Percentiles rank a stretch among this genome's conserved stretches.
Conservation (phyloP, 2,113 vertebrate genomes). For the Stigmatopora argus region DNA sequence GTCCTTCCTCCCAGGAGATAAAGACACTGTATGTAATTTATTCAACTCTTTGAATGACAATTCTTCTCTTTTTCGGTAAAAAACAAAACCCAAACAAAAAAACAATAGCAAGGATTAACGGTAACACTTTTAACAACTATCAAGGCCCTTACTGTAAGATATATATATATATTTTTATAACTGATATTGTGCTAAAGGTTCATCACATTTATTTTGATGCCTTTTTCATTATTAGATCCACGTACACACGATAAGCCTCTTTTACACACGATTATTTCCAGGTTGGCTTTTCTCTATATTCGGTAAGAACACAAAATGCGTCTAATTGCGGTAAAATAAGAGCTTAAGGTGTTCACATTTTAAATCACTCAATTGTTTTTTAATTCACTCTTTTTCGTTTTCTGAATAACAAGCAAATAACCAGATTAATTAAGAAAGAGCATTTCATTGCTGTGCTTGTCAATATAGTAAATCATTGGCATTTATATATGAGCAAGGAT, state of each 20-base stretch:
- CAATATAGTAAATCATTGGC: background rate
- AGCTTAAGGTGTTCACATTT: background rate
- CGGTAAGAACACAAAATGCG: background rate
- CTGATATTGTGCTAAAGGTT: constrained; percentile 60
- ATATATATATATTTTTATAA: constrained; percentile 76
- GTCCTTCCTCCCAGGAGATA: constrained; percentile 54
- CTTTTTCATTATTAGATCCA: constrained; percentile 24
- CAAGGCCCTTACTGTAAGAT: constrained; percentile 64
- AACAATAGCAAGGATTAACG: constrained; percentile 42
- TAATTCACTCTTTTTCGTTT: no score
- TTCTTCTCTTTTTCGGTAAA: constrained; percentile 58
- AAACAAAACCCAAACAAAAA: constrained; percentile 9
- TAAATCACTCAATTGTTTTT: no score
- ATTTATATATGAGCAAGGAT: background rate
- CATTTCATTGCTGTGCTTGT: no score
- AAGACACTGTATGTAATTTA: constrained; percentile 66
- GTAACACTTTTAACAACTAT: constrained; percentile 58
- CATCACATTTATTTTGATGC: constrained; percentile 54
- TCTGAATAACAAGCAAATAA: no score
- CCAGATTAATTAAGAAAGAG: no score
- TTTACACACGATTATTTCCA: background rate
- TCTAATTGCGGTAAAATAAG: background rate
- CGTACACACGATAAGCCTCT: constrained; percentile 8
- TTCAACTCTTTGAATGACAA: constrained; percentile 63
- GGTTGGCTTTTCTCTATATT: background rate